A percentile compares a stretch with the other conserved stretches of the same genome.
Conservation (phyloP, 2,113 vertebrate species). For the Petrocephalus zakoni region DNA sequence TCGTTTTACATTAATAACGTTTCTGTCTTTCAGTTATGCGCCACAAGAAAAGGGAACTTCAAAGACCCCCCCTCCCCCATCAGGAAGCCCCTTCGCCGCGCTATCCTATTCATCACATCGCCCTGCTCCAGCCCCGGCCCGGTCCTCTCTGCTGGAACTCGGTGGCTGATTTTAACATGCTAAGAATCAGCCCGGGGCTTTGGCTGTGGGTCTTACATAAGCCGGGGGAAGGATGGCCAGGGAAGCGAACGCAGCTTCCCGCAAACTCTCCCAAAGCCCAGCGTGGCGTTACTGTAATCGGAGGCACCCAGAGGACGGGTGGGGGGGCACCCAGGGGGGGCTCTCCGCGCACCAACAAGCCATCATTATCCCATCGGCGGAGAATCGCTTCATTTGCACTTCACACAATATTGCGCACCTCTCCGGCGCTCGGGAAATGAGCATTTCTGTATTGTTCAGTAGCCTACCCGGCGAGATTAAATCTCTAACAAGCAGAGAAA, state of each 20-base stretch:
- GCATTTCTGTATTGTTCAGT: neutral
- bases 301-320: neutral
- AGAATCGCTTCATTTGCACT: neutral
- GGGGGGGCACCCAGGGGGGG: no score
- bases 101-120: neutral
- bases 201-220: constrained; percentile 1
- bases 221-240: neutral
- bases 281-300: neutral
- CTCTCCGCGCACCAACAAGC: neutral
- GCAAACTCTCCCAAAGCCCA: neutral
- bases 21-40: neutral
- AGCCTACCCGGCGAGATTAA: neutral
- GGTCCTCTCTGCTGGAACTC: neutral
- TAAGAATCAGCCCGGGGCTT: neutral
- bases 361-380: neutral
- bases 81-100: neutral
- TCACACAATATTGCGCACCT: neutral
- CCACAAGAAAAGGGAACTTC: neutral
- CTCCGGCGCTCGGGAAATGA: neutral
- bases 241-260: neutral
- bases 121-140: neutral
- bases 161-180: neutral
- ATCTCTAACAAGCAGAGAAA: neutral
- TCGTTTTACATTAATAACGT: neutral
- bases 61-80: neutral